Evolutionary conservation across 2,113 vertebrate genomes (phyloP).

Genomic region (Tachycineta bicolor): DNA sequence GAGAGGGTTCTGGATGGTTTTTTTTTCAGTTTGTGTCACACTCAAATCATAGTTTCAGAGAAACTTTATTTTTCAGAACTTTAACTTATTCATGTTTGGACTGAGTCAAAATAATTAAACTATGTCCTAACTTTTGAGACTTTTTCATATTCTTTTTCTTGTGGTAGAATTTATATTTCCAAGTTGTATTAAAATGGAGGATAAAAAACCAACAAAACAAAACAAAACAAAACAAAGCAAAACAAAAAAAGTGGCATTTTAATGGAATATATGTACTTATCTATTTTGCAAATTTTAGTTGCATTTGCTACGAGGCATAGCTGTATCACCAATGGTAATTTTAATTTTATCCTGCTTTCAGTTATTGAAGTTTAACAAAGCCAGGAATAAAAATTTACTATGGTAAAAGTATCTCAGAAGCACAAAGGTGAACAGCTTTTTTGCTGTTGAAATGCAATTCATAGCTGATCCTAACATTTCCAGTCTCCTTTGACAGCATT

Average conservation of each 20-base stretch:
- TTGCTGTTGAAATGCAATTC: not conserved
- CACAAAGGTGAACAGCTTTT: not conserved
- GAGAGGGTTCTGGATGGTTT: not conserved
- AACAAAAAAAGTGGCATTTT: fast-evolving
- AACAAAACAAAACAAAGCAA: too few relatives aligned
- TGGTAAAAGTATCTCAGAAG: not conserved
- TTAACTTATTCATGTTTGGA: not conserved
- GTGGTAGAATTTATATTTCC: not conserved
- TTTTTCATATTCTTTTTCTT: not conserved
- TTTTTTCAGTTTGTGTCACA: not conserved
- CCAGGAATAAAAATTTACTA: not conserved
- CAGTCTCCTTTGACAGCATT: not conserved
- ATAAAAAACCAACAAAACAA: too few relatives aligned
- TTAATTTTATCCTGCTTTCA: not conserved
- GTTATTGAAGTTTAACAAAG: not conserved
- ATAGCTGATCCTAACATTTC: not conserved
- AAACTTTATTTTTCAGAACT: not conserved
- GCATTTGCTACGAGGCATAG: not conserved
- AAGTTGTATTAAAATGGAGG: not conserved
- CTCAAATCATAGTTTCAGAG: not conserved
- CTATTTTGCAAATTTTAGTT: not conserved
- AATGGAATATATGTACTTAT: not conserved
- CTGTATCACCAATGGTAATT: not conserved
- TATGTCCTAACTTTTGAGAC: not conserved
- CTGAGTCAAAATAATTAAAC: not conserved